Percentiles rank a stretch among this genome's conserved stretches.
Evolutionary conservation across 2,113 vertebrate genomes (phyloP).

Genomic region (Heterotilapia buettikoferi): DNA sequence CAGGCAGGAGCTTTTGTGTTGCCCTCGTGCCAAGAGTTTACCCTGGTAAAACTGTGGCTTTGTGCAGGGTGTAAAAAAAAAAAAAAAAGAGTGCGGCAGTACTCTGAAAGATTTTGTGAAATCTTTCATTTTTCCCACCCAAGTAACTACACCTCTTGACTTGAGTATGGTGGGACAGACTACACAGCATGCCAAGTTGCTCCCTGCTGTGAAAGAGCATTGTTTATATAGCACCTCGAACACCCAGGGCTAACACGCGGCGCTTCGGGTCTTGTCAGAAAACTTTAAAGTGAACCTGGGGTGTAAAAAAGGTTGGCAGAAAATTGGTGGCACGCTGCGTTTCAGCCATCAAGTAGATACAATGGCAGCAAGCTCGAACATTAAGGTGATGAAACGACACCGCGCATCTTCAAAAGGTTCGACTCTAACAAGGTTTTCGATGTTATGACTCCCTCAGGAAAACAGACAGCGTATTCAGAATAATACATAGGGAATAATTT

Average conservation of each 20-base stretch:
- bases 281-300: background rate
- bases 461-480: background rate
- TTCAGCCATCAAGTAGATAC: background rate
- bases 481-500: constrained; percentile 54
- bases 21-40: background rate
- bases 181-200: background rate
- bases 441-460: background rate
- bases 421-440: background rate
- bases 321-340: background rate
- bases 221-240: background rate
- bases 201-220: background rate
- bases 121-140: background rate
- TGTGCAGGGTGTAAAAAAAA: background rate
- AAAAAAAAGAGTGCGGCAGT: background rate
- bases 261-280: background rate
- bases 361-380: background rate
- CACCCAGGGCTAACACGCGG: background rate
- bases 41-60: background rate
- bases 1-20: background rate
- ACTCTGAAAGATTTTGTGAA: background rate
- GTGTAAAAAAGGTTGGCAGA: background rate
- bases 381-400: background rate
- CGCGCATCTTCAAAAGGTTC: background rate
- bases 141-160: background rate
- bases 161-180: background rate